Percentiles rank a stretch among this genome's conserved stretches.
Evolutionary conservation across 2,888 invertebrate species (phyloP).

Genomic region (Mythimna ferrago): DNA sequence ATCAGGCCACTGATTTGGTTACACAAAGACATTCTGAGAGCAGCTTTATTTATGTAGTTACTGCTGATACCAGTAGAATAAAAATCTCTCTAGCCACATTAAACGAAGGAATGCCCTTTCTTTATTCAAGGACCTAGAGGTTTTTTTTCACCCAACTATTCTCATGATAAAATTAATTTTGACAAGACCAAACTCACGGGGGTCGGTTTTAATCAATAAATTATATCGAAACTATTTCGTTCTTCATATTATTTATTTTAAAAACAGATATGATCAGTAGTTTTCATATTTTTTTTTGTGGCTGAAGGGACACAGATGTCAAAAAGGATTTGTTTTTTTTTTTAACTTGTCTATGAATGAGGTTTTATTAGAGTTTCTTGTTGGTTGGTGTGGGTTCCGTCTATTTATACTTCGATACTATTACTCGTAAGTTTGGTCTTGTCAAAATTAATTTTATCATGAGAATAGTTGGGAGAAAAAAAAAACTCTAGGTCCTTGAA

Average conservation of each 20-base stretch:
- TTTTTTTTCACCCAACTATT: slow-evolving; percentile 10
- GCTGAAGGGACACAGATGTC: slow-evolving; percentile 72
- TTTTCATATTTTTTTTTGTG: slow-evolving; percentile 71
- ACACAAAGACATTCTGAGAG: too few relatives aligned
- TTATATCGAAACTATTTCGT: slow-evolving; percentile 61
- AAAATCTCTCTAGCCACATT: too few relatives aligned
- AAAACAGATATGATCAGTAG: slow-evolving; percentile 74
- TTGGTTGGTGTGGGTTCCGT: slow-evolving; percentile 53
- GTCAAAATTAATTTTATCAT: slow-evolving; percentile 56
- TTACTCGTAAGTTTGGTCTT: slow-evolving; percentile 30
- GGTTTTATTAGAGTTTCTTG: slow-evolving; percentile 29
- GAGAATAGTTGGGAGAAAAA: slow-evolving; percentile 23
- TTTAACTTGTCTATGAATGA: slow-evolving; percentile 55
- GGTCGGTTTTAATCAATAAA: slow-evolving; percentile 58
- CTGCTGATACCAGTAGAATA: too few relatives aligned
- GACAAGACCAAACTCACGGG: slow-evolving; percentile 49
- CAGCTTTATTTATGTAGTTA: too few relatives aligned
- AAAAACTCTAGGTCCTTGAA: neutral
- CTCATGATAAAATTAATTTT: slow-evolving; percentile 53
- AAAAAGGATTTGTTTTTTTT: slow-evolving; percentile 43
- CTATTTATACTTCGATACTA: too few relatives aligned
- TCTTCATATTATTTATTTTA: slow-evolving; percentile 75
- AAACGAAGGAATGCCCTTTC: neutral
- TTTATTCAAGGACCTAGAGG: neutral
- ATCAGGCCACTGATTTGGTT: too few relatives aligned